phyloP scores from a whole-genome alignment of 2,113 vertebrate species.

The Podocnemis expansa region DNA sequence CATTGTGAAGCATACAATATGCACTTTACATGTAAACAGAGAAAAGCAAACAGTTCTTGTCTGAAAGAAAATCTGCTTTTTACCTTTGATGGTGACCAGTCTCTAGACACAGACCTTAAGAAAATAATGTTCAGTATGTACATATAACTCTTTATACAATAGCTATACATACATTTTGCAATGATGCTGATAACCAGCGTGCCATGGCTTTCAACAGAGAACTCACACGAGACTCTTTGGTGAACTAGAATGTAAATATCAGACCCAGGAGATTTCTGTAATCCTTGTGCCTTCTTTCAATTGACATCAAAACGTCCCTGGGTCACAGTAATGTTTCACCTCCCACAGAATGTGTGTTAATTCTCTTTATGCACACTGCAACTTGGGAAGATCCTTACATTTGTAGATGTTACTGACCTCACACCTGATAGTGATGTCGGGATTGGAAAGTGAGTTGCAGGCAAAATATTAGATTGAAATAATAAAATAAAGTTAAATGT shows the following conservation, averaged over 20 bases:
- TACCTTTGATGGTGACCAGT: not conserved
- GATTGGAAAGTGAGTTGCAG: not conserved
- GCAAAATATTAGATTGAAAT: not conserved
- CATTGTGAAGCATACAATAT: not conserved
- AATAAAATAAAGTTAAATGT: not conserved
- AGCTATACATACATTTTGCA: not conserved
- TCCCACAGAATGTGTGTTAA: not conserved
- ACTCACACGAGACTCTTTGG: not conserved
- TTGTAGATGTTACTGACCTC: not conserved
- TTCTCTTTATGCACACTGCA: not conserved
- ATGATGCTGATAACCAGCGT: not conserved
- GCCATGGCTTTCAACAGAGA: not conserved
- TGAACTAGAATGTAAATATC: not conserved
- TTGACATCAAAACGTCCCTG: not conserved
- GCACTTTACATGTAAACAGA: not conserved
- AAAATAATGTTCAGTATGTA: not conserved
- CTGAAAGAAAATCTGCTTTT: not conserved
- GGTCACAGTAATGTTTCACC: not conserved
- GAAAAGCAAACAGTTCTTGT: not conserved
- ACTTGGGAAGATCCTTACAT: not conserved
- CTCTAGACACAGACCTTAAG: not conserved
- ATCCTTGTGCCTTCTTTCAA: not conserved
- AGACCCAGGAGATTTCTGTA: not conserved
- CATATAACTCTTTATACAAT: not conserved
- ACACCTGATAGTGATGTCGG: not conserved